These are phyloP conservation scores for Morus bassanus DNA, from an alignment of 2,797 vertebrate genomes.

Conservation along the genomic window DNA sequence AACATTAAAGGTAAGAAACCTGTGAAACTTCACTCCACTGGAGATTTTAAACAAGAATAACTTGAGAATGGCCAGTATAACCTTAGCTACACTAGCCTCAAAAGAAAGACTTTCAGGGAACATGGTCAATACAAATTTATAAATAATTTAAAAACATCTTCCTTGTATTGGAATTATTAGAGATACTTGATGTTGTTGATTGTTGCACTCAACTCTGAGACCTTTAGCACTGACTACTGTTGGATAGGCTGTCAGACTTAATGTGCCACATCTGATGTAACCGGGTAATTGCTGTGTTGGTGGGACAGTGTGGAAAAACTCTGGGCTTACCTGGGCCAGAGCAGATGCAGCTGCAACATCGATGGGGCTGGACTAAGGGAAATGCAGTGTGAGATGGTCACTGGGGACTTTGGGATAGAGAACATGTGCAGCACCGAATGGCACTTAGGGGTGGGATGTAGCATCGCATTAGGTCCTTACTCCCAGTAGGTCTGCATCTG, in stretches of 20 bases:
- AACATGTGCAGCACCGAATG: accelerated
- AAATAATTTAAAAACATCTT: not conserved
- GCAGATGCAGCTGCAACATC: not conserved
- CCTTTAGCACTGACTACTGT: not conserved
- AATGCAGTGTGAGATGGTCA: not conserved
- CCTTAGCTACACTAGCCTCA: not conserved
- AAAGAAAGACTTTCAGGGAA: not conserved
- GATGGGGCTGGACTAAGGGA: not conserved
- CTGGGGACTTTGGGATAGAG: not conserved
- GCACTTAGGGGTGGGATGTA: not conserved
- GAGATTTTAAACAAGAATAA: not conserved
- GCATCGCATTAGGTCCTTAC: not conserved
- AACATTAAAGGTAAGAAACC: not conserved
- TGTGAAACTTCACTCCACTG: not conserved
- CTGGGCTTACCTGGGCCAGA: not conserved
- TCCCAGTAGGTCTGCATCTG: not conserved
- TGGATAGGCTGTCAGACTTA: not conserved
- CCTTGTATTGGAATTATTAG: not conserved
- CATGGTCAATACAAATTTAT: not conserved
- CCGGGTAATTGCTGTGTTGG: not conserved
- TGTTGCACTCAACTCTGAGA: not conserved
- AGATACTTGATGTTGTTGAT: not conserved
- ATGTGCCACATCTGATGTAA: not conserved
- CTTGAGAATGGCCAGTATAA: not conserved
- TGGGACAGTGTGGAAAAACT: not conserved